These are phyloP conservation scores for Brachyrhaphis roseni DNA, from an alignment of 2,797 vertebrate species.

Conservation along the genomic window DNA sequence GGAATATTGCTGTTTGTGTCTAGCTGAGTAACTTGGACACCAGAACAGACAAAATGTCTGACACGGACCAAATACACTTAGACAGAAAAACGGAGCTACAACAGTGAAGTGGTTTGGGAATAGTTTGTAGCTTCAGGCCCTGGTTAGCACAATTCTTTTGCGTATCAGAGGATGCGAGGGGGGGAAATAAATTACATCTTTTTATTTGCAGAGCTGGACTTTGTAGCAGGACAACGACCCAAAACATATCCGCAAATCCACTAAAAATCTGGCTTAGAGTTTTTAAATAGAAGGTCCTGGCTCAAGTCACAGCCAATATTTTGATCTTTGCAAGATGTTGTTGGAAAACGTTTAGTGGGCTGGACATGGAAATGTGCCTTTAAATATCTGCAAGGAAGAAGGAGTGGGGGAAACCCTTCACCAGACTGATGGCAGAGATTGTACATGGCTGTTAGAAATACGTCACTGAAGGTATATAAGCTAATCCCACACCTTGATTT, in stretches of 20 bases:
- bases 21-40: neutral
- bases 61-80: too few species aligned
- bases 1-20: neutral
- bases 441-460: neutral
- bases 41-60: neutral
- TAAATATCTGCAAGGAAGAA: neutral
- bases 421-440: neutral
- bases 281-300: neutral
- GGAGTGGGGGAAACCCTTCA: neutral
- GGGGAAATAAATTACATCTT: too few species aligned
- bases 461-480: neutral
- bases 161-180: neutral
- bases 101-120: neutral
- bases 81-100: neutral
- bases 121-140: neutral
- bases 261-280: neutral
- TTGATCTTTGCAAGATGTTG: neutral
- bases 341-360: neutral
- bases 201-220: neutral
- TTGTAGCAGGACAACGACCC: neutral
- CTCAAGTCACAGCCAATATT: neutral
- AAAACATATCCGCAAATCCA: neutral
- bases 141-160: neutral
- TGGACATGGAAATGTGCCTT: neutral
- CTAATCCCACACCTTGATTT: too few species aligned